Base-by-base conservation (phyloP, 2,797 vertebrate genomes). In the Coilia nasus region DNA sequence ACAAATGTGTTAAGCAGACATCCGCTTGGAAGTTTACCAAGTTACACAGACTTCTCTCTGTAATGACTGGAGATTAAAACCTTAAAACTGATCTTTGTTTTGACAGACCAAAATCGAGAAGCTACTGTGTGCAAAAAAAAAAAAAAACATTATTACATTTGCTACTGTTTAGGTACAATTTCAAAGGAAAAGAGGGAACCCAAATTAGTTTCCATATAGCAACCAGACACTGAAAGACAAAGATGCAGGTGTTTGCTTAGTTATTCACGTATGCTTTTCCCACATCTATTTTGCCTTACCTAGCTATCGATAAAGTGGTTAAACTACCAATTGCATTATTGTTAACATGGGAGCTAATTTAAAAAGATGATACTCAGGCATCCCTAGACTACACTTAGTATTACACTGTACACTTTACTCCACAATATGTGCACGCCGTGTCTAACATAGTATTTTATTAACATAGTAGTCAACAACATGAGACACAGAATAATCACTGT, bases 251-350 rank as follows among this genome's bases (percentile, higher is more conserved):
- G 93, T 92, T 91, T 93, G 91, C 92, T 94, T 93, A 94, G 93
- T 92, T 93, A 95, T 95, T 95, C 93, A 94, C 92, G 91, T 92
- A 90, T 89, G 64, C 50, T 89, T 91, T 93, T 92, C 89, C 3
- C 92, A 88, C 88, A 94, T 90, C 90, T 90, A 93, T 93, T 94
- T 95, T 93, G 91, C 94, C 92, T 93, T 88, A 90, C 93, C 89
- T 88, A 91, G 86, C 88, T 90, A 85, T 85, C 54, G 93, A 92
- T 94, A 94, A 92, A 94, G 94, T 90, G 92, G 90, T 88, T 81
- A 88, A 93, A 91, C 91, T 88, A 91, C 94, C 94, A 95, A 96
- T 95, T 95, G 94, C 93, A 93, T 93, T 93, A 94, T 95, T 95
- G 94, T 94, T 92, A 88, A 93, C 92, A 92, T 92, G 92, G 95